Percentiles rank a stretch among this genome's conserved stretches.
These are phyloP conservation scores for Elegia similella DNA, from an alignment of 2,888 invertebrate genomes.

Conservation along the genomic window DNA sequence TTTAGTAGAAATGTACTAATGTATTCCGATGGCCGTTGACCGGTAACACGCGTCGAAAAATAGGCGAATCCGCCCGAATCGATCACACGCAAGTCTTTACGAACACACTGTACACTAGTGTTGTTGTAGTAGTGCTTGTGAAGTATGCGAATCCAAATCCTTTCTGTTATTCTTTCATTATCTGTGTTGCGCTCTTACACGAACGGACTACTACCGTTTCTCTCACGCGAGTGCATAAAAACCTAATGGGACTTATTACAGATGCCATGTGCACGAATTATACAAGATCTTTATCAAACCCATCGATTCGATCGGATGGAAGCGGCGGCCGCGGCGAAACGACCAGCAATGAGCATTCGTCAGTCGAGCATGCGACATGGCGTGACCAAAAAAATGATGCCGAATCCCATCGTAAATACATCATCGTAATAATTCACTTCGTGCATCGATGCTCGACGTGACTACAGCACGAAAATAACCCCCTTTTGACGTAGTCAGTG, in stretches of 20 bases:
- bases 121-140: too few species aligned
- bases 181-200: too few species aligned
- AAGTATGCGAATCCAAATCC: too few species aligned
- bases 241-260: slow-evolving; percentile 31
- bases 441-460: slow-evolving; percentile 55
- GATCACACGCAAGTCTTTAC: slow-evolving; percentile 31
- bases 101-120: too few species aligned
- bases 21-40: slow-evolving; percentile 78
- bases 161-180: too few species aligned
- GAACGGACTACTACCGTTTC: too few species aligned
- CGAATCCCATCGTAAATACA: slow-evolving; percentile 70
- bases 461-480: slow-evolving; percentile 41
- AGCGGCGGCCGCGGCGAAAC: slow-evolving; percentile 53
- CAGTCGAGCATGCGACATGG: slow-evolving; percentile 76
- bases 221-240: slow-evolving; percentile 22
- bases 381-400: slow-evolving; percentile 77
- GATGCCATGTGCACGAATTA: slow-evolving; percentile 52
- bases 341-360: slow-evolving; percentile 69
- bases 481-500: slow-evolving; percentile 33
- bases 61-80: slow-evolving; percentile 39
- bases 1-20: slow-evolving; percentile 81
- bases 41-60: slow-evolving; percentile 51
- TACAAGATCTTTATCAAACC: slow-evolving; percentile 56
- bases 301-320: slow-evolving; percentile 50
- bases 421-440: slow-evolving; percentile 67